Conservation (phyloP, 2,797 vertebrate genomes). For the Esox masquinongy region DNA sequence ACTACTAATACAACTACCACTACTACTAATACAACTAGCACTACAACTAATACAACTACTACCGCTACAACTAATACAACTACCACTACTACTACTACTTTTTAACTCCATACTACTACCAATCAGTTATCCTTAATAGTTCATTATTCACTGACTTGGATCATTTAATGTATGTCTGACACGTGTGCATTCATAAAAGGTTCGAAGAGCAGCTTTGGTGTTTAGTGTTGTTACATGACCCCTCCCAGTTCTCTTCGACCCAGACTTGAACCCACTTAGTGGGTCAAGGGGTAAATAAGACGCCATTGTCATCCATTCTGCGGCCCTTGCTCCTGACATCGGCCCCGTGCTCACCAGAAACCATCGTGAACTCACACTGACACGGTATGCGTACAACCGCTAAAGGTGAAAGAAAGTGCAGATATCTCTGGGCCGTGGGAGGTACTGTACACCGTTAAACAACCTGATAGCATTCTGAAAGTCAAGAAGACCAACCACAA, state of each 20-base stretch:
- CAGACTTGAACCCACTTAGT: constrained; percentile 75
- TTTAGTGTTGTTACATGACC: constrained; percentile 59
- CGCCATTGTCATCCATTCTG: constrained; percentile 45
- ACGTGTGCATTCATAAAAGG: background rate
- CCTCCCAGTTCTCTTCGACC: constrained; percentile 64
- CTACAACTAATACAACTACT: background rate
- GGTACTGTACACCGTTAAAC: background rate
- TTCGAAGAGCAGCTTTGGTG: constrained; percentile 26
- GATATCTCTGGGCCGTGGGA: background rate
- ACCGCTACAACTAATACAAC: background rate
- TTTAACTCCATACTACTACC: no score
- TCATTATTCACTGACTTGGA: background rate
- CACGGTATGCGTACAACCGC: background rate
- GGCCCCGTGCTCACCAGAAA: constrained; percentile 18
- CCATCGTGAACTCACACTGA: background rate
- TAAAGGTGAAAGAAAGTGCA: constrained; percentile 7
- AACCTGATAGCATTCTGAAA: background rate
- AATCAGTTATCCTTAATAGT: background rate
- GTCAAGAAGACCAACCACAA: background rate
- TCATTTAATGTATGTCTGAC: background rate
- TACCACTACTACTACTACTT: background rate
- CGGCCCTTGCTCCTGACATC: constrained; percentile 17
- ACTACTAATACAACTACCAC: background rate
- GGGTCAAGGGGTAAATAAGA: constrained; percentile 63
- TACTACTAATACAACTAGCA: background rate